A percentile compares a stretch with the other conserved stretches of the same genome.
Evolutionary conservation across 2,797 vertebrate genomes (phyloP).

Genomic region (Rhinichthys osculus): DNA sequence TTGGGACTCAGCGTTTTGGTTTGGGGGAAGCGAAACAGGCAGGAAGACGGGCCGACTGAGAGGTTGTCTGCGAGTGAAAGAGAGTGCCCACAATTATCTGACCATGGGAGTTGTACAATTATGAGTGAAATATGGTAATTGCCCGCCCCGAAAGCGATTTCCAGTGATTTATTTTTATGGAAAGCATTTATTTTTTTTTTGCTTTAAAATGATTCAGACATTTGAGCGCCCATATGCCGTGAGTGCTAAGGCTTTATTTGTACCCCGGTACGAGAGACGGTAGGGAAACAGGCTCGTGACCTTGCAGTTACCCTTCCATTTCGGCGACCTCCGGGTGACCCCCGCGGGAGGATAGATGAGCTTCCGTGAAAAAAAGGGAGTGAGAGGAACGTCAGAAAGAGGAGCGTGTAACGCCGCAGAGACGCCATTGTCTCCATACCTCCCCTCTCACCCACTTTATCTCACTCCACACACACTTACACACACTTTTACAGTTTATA

Average conservation of each 20-base stretch:
- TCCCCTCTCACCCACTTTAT: conserved; percentile 57
- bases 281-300: conserved; percentile 44
- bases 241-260: conserved; percentile 17
- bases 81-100: conserved; percentile 38
- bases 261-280: neutral
- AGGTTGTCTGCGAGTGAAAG: conserved; percentile 12
- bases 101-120: conserved; percentile 43
- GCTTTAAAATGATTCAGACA: conserved; percentile 26
- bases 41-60: neutral
- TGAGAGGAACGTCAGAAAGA: conserved; percentile 33
- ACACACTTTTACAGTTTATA: conserved; percentile 51
- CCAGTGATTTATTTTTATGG: conserved; percentile 45
- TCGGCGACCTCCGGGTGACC: conserved; percentile 57
- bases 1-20: conserved; percentile 7
- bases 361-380: conserved; percentile 58
- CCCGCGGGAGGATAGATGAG: conserved; percentile 57
- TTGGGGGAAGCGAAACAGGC: neutral
- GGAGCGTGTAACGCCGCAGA: conserved; percentile 42
- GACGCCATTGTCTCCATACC: conserved; percentile 58
- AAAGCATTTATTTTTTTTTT: conserved; percentile 14
- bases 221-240: conserved; percentile 21
- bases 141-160: conserved; percentile 20
- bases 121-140: conserved; percentile 52
- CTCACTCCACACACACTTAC: conserved; percentile 55
- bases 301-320: conserved; percentile 54